Evolutionary conservation across 2,113 vertebrate species (phyloP).

Genomic region (Leiothrix lutea): DNA sequence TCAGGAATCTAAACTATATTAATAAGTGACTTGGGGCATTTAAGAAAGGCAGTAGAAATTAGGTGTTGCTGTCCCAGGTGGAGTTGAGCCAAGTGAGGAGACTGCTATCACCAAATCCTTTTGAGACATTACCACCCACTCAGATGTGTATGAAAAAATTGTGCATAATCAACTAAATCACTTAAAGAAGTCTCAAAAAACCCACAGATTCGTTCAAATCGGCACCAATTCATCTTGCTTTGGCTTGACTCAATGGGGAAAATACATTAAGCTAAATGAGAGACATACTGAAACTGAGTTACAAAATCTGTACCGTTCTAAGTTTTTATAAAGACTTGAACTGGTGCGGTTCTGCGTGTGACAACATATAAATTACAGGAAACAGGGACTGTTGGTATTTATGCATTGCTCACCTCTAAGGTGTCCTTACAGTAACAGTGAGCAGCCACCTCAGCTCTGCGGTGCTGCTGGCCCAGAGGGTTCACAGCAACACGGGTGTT

Average conservation of each 20-base stretch:
- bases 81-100: not conserved
- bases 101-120: not conserved
- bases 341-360: accelerated
- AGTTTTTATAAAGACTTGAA: not conserved
- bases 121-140: not conserved
- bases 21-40: not conserved
- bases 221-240: not conserved
- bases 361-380: accelerated
- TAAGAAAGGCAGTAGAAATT: not conserved
- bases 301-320: not conserved
- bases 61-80: not conserved
- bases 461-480: not conserved
- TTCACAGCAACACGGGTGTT: not conserved
- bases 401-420: not conserved
- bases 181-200: not conserved
- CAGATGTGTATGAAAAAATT: not conserved
- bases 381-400: not conserved
- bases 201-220: not conserved
- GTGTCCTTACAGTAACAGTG: not conserved
- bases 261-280: not conserved
- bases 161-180: not conserved
- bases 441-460: not conserved
- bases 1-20: not conserved
- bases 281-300: not conserved
- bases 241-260: not conserved